Evolutionary conservation across 2,797 vertebrate genomes (phyloP), one percentile per base, ranked within the genome.

Genomic region (Paguma larvata): DNA sequence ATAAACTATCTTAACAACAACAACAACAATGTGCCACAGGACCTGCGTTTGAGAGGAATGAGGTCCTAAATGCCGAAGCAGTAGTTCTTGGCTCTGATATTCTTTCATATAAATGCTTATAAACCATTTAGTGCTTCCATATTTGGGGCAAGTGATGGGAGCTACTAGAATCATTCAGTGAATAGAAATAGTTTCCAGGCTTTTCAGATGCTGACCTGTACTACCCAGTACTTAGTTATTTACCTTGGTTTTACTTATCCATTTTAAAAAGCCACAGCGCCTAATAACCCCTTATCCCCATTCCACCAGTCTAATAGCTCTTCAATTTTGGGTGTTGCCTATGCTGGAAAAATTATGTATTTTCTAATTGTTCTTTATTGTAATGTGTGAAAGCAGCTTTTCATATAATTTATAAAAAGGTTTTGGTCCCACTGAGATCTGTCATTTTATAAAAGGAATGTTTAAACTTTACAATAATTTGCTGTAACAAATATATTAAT

Each of bases 231-330:
- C 15, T 90, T 67, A 13, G 8, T 68, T 68, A 38, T 93, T 92
- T 56, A 38, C 23, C 25, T 90, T 92, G 41, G n/a, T 75, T 90
- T 95, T 92, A n/a, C n/a, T 92, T 93, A 87, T 25, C 38, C 30
- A 6, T 88, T 94, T 30, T 38, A 38, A 62, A 96, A 86, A 85
- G 68, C 7, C 38, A 23, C 0, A 21, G 68, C 87, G 5, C 21
- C 0, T 80, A 90, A 25, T 72, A 46, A 72, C 13, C 2, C 30
- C 23, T 85, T 79, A 4, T 32, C 51, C 13, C 32, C 11, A 7
- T 12, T n/a, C 2, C 73, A 51, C 56, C 27, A 84, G 4, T 70
- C 9, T 87, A 59, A 75, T 12, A 86, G 27, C 32, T 92, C 1
- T 75, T 95, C 51, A 80, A 14, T 79, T 94, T 87, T 59, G 38